Conservation (phyloP, 2,797 vertebrate genomes). For the Danio jaintianensis region DNA sequence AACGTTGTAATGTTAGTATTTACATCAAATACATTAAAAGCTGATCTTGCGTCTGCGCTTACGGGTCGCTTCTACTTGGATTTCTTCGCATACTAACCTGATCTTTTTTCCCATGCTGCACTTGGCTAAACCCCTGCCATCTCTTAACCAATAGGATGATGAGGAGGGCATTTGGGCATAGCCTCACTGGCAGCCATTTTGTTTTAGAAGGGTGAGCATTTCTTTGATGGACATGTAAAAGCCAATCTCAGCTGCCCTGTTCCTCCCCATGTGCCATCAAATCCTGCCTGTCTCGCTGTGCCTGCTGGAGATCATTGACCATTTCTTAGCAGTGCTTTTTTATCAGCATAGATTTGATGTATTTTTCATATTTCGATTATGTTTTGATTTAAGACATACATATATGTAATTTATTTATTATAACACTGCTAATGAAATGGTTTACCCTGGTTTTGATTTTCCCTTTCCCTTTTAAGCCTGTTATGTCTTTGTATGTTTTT, state of each 20-base stretch:
- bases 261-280: conserved; percentile 50
- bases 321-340: conserved; percentile 34
- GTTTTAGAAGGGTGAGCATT: conserved; percentile 98
- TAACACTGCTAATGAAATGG: conserved; percentile 43
- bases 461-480: conserved; percentile 1
- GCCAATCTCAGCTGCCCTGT: conserved; percentile 59
- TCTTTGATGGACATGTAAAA: conserved; percentile 67
- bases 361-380: conserved; percentile 4
- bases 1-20: background rate
- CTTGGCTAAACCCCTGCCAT: conserved; percentile 81
- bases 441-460: conserved; percentile 34
- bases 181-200: conserved; percentile 94
- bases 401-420: conserved; percentile 7
- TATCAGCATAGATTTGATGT: background rate
- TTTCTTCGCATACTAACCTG: conserved; percentile 82
- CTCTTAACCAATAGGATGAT: conserved; percentile 92
- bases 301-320: conserved; percentile 39
- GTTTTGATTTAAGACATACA: conserved; percentile 16
- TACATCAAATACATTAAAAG: conserved; percentile 23
- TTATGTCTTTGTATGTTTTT: conserved; percentile 33
- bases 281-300: conserved; percentile 58
- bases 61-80: conserved; percentile 51
- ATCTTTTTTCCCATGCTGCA: conserved; percentile 94
- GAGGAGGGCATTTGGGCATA: conserved; percentile 99
- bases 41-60: conserved; percentile 56